phyloP scores from a whole-genome alignment of 2,113 vertebrate genomes.

The Chaetura pelagica region DNA sequence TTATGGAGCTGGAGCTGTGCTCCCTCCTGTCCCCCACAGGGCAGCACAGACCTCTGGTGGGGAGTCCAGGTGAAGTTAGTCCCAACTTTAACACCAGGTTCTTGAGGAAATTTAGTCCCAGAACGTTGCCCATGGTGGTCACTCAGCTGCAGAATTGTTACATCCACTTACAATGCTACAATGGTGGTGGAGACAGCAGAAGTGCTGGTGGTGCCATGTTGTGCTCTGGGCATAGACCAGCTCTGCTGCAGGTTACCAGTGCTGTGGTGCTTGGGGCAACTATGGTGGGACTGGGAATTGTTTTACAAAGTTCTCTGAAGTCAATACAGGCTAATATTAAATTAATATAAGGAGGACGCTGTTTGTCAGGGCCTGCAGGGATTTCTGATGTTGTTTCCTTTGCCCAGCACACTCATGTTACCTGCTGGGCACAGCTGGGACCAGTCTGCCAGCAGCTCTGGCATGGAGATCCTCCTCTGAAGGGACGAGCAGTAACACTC shows the following conservation, averaged over 20 bases:
- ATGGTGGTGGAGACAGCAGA: not conserved
- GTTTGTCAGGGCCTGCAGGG: not conserved
- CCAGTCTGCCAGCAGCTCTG: fast-evolving
- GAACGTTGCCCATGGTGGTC: not conserved
- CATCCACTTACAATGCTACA: fast-evolving
- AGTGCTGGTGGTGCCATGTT: not conserved
- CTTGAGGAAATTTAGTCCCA: not conserved
- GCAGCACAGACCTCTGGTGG: not conserved
- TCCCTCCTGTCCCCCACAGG: fast-evolving
- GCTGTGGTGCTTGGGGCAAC: fast-evolving
- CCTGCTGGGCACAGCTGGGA: fast-evolving
- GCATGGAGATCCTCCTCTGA: fast-evolving
- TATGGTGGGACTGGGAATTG: fast-evolving
- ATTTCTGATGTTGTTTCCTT: not conserved
- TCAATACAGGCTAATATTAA: not conserved
- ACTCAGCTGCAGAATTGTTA: not conserved
- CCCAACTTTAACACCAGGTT: not conserved
- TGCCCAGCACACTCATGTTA: fast-evolving
- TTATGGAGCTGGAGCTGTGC: not conserved
- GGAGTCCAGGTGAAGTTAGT: not conserved
- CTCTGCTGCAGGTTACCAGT: not conserved
- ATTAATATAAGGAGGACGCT: not conserved
- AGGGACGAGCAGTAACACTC: not conserved
- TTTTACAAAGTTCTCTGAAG: not conserved
- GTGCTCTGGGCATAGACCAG: fast-evolving